Evolutionary conservation across 2,113 vertebrate species (phyloP), one percentile per base, ranked within the genome.

Genomic region (Cygnus atratus): DNA sequence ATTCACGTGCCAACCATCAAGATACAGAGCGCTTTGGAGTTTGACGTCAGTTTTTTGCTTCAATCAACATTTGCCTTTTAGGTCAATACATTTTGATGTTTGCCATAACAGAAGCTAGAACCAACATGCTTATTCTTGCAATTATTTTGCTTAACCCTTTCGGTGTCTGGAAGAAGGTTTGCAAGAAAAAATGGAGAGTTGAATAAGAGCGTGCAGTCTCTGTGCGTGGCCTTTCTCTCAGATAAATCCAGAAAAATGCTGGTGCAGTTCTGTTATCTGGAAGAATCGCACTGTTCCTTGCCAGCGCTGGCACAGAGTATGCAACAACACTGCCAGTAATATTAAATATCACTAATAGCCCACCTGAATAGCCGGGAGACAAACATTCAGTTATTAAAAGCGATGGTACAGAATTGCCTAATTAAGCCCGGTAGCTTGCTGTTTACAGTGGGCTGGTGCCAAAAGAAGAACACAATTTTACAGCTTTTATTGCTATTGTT

Each of bases 311-410:
- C 85, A 16, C 55, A 80, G 71, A 70, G 87, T 31, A 39, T 11
- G 70, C 20, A 83, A 58, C 54, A 93, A 82, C 88, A 79, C 44
- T 95, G 95, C 89, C 92, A 94, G 96, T 73, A 96, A 96, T 91
- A 96, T 94, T 86, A 92, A 95, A 88, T 92, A 95, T 90, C 88
- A 67, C 84, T 94, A 95, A 96, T 77, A 95, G 95, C 95, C 91
- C 92, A 90, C 92, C 84, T 96, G 90, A 92, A 96, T 92, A 97
- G 80, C 82, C 70, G 66, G 77, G 90, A 96, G 93, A 97, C 87
- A 97, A 96, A 97, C 66, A 95, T 94, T 89, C 91, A 54, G 65
- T 70, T 93, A 96, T 93, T 96, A 97, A 97, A 96, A 95, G 50
- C 24, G 48, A 92, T 86, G 83, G 85, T 59, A 90, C 73, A 93